Conservation (phyloP, 2,797 vertebrate species). For the Sebastes iracundus region DNA sequence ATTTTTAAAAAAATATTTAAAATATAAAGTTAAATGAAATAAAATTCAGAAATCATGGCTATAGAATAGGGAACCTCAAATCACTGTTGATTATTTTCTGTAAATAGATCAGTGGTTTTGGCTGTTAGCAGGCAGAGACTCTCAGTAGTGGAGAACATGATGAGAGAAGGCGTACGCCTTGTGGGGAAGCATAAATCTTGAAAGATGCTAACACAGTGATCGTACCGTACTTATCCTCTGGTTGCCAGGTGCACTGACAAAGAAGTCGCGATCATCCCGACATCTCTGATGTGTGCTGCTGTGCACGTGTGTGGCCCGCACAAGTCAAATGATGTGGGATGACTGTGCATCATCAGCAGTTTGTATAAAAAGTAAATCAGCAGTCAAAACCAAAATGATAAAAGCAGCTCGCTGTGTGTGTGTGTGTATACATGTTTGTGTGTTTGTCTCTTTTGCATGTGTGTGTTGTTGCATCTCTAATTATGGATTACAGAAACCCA, state of each 20-base stretch:
- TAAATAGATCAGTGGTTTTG: constrained; percentile 11
- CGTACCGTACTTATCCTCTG: constrained; percentile 29
- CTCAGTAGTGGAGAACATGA: background rate
- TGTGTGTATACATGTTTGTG: constrained; percentile 23
- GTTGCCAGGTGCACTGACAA: constrained; percentile 47
- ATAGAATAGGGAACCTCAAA: background rate
- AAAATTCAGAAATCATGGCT: background rate
- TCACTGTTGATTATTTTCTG: background rate
- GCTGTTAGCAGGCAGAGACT: background rate
- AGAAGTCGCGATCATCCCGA: constrained; percentile 17
- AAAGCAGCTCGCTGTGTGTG: constrained; percentile 34
- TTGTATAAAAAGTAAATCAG: constrained; percentile 48
- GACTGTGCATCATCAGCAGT: constrained; percentile 50
- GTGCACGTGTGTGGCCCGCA: constrained; percentile 60
- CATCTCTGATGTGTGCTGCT: constrained; percentile 59
- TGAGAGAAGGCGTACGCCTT: background rate
- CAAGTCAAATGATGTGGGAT: constrained; percentile 51
- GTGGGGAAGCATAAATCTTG: constrained; percentile 11
- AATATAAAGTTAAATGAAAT: background rate
- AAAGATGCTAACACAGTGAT: constrained; percentile 31
- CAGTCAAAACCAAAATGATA: constrained; percentile 38
- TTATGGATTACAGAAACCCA: constrained; percentile 72
- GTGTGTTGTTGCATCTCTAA: constrained; percentile 64
- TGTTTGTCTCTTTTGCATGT: constrained; percentile 38
- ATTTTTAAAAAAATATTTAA: too few species aligned